These are phyloP conservation scores for Philotrypesis tridentata DNA, from an alignment of 1,140 invertebrate species.

Conservation along the genomic window DNA sequence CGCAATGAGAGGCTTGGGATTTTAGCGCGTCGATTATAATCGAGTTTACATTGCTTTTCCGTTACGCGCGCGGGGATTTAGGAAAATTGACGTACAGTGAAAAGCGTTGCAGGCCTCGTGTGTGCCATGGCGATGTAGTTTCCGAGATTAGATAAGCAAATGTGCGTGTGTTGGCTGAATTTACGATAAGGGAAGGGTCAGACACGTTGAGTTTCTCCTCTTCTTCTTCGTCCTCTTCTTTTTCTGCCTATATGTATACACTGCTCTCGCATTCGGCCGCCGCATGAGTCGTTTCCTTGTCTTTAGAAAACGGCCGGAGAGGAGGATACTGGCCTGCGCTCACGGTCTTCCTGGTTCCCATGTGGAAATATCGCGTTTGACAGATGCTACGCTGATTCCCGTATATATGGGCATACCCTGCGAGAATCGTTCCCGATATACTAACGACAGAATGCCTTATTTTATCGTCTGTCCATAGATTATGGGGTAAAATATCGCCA, in stretches of 20 bases:
- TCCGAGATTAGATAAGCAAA: background rate
- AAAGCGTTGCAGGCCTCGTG: too few relatives aligned
- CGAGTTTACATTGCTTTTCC: background rate
- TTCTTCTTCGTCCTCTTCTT: too few relatives aligned
- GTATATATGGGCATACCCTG: too few relatives aligned
- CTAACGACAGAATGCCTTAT: too few relatives aligned
- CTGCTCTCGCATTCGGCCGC: background rate
- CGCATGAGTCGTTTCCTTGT: background rate
- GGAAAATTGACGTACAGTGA: too few relatives aligned
- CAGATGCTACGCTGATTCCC: background rate
- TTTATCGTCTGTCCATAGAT: too few relatives aligned
- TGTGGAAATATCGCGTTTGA: constrained; percentile 21
- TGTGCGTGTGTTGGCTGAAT: background rate
- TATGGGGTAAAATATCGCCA: too few relatives aligned
- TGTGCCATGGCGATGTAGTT: background rate
- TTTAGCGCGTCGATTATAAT: too few relatives aligned
- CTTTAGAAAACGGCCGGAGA: background rate
- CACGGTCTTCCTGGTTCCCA: background rate
- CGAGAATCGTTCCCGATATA: too few relatives aligned
- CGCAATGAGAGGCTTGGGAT: too few relatives aligned
- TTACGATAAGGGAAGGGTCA: constrained; percentile 22
- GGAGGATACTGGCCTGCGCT: background rate
- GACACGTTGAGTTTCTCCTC: background rate
- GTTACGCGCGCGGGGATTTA: background rate
- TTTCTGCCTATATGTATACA: too few relatives aligned